Evolutionary conservation across 1,140 invertebrate species (phyloP).

Genomic region (Drosophila parvula): DNA sequence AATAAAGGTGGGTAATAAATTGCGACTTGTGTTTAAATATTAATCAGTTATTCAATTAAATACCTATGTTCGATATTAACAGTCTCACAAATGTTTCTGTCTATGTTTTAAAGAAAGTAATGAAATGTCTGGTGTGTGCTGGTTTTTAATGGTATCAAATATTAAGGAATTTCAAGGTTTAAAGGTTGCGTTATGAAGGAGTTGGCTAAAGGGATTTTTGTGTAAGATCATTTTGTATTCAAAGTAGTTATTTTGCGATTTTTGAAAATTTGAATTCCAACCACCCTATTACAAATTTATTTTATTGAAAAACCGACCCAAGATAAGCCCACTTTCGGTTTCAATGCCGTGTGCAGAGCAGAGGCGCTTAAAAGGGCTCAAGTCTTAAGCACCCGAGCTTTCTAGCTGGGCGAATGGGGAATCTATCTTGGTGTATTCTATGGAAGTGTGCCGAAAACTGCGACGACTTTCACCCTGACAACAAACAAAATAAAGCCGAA

Average conservation of each 20-base stretch:
- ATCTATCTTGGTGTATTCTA: conserved; percentile 1
- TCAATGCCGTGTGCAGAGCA: conserved; percentile 27
- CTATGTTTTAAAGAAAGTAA: too few species aligned
- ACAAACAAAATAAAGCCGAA: neutral
- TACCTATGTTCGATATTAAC: neutral
- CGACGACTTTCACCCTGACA: conserved; percentile 8
- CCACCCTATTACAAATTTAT: neutral
- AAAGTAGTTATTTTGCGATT: neutral
- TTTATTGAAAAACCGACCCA: neutral
- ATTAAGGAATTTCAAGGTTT: neutral
- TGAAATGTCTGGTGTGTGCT: too few species aligned
- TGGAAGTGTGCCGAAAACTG: conserved; percentile 6
- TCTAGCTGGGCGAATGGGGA: neutral
- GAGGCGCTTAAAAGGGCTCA: conserved; percentile 34
- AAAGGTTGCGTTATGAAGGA: too few species aligned
- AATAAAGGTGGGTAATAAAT: neutral
- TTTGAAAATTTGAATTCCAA: neutral
- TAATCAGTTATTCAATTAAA: neutral
- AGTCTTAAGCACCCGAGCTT: conserved; percentile 27
- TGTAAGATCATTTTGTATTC: too few species aligned
- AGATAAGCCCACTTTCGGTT: conserved; percentile 45
- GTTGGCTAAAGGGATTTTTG: too few species aligned
- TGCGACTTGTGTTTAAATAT: neutral
- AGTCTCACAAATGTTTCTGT: neutral
- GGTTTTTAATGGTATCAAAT: neutral